Conservation (phyloP, 2,797 vertebrate species). For the Tangara arthus region DNA sequence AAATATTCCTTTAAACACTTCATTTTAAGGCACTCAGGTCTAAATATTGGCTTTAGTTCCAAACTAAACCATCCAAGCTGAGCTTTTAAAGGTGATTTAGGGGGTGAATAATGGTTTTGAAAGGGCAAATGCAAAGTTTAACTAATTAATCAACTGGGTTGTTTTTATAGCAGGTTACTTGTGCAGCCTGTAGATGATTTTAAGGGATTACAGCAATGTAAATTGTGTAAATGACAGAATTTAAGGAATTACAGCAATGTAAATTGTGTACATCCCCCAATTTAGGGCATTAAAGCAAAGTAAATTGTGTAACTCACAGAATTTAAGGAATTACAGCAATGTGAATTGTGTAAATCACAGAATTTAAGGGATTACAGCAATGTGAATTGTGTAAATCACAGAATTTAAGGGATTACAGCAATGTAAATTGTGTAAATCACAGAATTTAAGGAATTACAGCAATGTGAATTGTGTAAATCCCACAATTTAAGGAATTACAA, state of each 20-base stretch:
- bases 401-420: not conserved
- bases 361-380: too few relatives aligned
- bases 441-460: not conserved
- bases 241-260: too few relatives aligned
- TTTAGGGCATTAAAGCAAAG: not conserved
- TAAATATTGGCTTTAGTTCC: not conserved
- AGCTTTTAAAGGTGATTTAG: not conserved
- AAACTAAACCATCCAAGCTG: not conserved
- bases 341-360: rapidly evolving
- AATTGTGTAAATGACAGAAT: too few relatives aligned
- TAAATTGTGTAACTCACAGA: not conserved
- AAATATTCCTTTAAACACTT: not conserved
- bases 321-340: not conserved
- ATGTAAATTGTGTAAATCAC: not conserved
- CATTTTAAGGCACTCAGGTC: not conserved
- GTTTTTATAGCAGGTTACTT: not conserved
- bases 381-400: rapidly evolving
- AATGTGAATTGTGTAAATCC: not conserved
- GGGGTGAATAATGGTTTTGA: not conserved
- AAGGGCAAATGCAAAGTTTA: not conserved
- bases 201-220: not conserved
- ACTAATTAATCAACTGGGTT: not conserved
- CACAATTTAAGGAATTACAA: not conserved
- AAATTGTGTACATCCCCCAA: too few relatives aligned
- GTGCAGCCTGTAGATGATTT: not conserved